Evolutionary conservation across 2,888 invertebrate genomes (phyloP).

Genomic region (Crepidodera aurea): DNA sequence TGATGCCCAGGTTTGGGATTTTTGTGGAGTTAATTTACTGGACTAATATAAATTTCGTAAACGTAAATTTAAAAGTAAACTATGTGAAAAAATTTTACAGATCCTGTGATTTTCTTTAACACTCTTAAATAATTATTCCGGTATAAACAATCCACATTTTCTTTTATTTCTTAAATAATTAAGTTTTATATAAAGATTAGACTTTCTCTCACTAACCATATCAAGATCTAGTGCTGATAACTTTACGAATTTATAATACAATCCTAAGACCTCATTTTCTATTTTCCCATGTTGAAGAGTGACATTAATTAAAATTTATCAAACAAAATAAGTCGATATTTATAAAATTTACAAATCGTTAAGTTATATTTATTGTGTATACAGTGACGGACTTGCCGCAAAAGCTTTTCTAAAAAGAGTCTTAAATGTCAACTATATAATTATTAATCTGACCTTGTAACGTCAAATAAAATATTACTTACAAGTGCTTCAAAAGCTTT

Average conservation of each 20-base stretch:
- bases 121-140: no score
- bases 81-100: no score
- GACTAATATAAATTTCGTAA: no score
- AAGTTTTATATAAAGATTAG: slow-evolving; percentile 1
- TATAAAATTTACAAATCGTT: background rate
- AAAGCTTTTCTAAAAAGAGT: no score
- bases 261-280: slow-evolving; percentile 12
- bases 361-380: background rate
- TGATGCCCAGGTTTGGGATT: no score
- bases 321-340: slow-evolving; percentile 5
- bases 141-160: background rate
- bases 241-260: background rate
- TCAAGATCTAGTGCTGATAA: background rate
- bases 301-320: slow-evolving; percentile 9
- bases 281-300: background rate
- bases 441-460: no score
- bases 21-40: no score
- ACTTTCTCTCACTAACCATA: slow-evolving; percentile 6
- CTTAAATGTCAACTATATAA: no score
- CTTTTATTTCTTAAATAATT: background rate
- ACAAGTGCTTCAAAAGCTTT: no score
- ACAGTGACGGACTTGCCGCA: background rate
- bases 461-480: no score
- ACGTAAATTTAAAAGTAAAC: no score
- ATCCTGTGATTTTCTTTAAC: no score